Percentiles rank a stretch among this genome's conserved stretches.
Evolutionary conservation across 2,888 invertebrate species (phyloP).

Genomic region (Archips crataeganus): DNA sequence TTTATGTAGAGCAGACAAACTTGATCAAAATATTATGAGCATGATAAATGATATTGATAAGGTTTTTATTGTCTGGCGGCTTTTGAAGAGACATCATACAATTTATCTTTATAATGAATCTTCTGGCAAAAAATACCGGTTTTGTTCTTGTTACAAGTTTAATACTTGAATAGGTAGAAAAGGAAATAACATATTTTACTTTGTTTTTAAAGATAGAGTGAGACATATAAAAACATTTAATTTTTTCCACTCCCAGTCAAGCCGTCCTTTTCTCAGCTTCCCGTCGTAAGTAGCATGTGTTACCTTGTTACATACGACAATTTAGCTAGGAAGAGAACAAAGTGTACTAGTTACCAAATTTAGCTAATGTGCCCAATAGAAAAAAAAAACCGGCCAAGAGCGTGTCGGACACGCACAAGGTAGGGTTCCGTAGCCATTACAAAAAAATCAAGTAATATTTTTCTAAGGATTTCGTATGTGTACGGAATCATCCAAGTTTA

Average conservation of each 20-base stretch:
- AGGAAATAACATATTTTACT: not conserved
- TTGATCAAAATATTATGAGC: conserved; percentile 1
- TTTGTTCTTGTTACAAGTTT: not conserved
- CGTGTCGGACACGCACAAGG: too few relatives aligned
- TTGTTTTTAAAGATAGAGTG: not conserved
- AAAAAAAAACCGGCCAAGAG: too few relatives aligned
- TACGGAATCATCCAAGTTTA: too few relatives aligned
- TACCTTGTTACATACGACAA: too few relatives aligned
- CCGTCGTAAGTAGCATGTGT: too few relatives aligned
- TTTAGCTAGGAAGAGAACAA: too few relatives aligned
- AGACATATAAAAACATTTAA: not conserved
- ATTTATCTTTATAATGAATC: conserved; percentile 4
- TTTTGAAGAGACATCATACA: not conserved
- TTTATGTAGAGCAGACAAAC: conserved; percentile 6
- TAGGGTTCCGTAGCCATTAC: too few relatives aligned
- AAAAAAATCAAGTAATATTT: too few relatives aligned
- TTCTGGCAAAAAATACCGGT: not conserved
- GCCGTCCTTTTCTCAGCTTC: too few relatives aligned
- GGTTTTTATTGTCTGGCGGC: conserved; percentile 1
- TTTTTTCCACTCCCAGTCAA: too few relatives aligned
- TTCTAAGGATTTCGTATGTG: too few relatives aligned
- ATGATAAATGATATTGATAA: conserved; percentile 16
- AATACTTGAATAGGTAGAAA: not conserved
- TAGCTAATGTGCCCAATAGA: not conserved
- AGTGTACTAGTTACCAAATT: too few relatives aligned